Conservation (phyloP, 2,113 vertebrate genomes). For the Ammospiza caudacuta region DNA sequence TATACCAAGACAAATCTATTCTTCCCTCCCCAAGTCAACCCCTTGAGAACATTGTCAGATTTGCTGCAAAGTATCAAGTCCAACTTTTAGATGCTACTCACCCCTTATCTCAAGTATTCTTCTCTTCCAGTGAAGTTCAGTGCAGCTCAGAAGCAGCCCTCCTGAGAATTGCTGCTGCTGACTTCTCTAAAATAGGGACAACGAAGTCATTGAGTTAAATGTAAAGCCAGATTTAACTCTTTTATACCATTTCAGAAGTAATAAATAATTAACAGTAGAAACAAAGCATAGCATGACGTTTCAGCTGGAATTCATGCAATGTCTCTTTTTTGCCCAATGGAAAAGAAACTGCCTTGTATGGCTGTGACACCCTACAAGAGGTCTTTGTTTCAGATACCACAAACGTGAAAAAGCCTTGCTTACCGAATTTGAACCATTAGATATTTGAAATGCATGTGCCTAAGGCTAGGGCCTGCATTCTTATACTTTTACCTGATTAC, state of each 20-base stretch:
- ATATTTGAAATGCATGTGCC: not conserved
- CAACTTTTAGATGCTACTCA: not conserved
- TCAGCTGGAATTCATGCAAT: conserved; percentile 6
- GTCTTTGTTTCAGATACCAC: conserved; percentile 2
- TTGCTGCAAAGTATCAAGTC: not conserved
- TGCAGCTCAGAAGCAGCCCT: not conserved
- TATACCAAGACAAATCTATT: not conserved
- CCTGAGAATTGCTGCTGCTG: not conserved
- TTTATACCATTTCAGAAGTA: not conserved
- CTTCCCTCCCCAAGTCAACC: not conserved
- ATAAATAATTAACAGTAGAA: conserved; percentile 59
- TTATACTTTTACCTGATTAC: not conserved
- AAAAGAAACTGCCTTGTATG: conserved; percentile 19
- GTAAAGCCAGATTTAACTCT: not conserved
- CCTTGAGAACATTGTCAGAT: not conserved
- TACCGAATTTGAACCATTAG: not conserved
- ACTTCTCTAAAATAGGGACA: not conserved
- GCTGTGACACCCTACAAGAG: not conserved
- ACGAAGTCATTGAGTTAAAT: not conserved
- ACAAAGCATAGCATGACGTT: not conserved
- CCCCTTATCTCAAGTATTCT: not conserved
- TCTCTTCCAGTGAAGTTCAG: not conserved
- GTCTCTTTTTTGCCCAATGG: not conserved
- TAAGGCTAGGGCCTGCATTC: not conserved
- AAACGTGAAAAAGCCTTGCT: not conserved